Evolutionary conservation across 2,113 vertebrate genomes (phyloP), one percentile per base, ranked within the genome.

Genomic region (Heterocephalus glaber): DNA sequence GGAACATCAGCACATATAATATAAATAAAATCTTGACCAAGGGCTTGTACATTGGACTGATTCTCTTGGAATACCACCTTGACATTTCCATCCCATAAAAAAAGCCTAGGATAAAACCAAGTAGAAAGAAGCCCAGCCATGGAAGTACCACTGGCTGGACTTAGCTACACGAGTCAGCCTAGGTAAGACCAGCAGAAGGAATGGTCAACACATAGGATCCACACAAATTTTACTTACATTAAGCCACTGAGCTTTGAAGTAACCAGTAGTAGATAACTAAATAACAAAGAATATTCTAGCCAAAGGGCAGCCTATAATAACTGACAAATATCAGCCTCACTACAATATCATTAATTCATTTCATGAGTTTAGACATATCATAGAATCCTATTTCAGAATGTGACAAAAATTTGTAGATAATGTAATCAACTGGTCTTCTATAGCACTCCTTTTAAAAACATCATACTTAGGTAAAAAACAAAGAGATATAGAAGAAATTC

Each of bases 271-370:
- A 92, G 22, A 44, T 47, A 65, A 82, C 24, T n/a, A 20, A 94
- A 90, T 90, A 26, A 87, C 33, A 84, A 89, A 54, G 61, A 93
- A 60, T 58, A 58, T 70, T 86, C 58, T 74, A 90, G 22, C 20
- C 9, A 35, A 94, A 81, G n/a, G 7, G 1, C 74, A 84, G 16
- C 8, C 20, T 74, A 26, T 16, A 38, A 61, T 85, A 38, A 63
- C n/a, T 52, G 24, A n/a, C 58, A 81, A 83, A 81, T 22, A 56
- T 3, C 38, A 65, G 0, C 14, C 12, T 90, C 28, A 5, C 30
- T 77, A 47, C 10, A 76, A 68, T 41, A 56, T 82, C 60, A 77
- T 70, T 76, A n/a, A 81, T 26, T 89, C 14, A 44, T 68, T 82
- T 90, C 35, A 74, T 80, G 38, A 72, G 65, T 94, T 83, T 82